A percentile compares a stretch with the other conserved stretches of the same genome.
phyloP scores from a whole-genome alignment of 2,888 invertebrate species.

The Trichopoda pennipes region DNA sequence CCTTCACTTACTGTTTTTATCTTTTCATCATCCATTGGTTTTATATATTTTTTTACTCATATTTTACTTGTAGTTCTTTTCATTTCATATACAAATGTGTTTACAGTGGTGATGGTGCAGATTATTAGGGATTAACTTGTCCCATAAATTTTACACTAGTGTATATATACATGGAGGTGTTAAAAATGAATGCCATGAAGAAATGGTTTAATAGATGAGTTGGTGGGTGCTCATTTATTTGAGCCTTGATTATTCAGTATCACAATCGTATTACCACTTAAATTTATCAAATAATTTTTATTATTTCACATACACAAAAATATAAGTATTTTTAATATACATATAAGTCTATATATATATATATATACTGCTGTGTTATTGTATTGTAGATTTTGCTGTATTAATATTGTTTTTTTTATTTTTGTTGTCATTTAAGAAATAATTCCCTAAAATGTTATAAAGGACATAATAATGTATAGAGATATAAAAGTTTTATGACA shows the following conservation, averaged over 20 bases:
- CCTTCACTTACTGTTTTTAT: slow-evolving; percentile 47
- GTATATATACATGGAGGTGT: background rate
- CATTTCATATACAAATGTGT: background rate
- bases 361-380: background rate
- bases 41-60: slow-evolving; percentile 12
- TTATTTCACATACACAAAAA: slow-evolving; percentile 36
- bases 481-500: slow-evolving; percentile 54
- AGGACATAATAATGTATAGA: slow-evolving; percentile 49
- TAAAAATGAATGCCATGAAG: background rate
- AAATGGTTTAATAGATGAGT: slow-evolving; percentile 2
- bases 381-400: slow-evolving; percentile 5
- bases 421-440: slow-evolving; percentile 31
- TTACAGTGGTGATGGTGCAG: slow-evolving; percentile 38
- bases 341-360: background rate
- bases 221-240: slow-evolving; percentile 10
- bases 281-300: slow-evolving; percentile 57
- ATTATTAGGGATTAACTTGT: slow-evolving; percentile 64
- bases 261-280: slow-evolving; percentile 61
- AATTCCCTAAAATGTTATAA: slow-evolving; percentile 47
- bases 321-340: background rate
- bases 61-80: slow-evolving; percentile 27
- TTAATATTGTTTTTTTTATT: slow-evolving; percentile 1
- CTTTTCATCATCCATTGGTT: slow-evolving; percentile 38
- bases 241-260: slow-evolving; percentile 55
- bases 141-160: slow-evolving; percentile 40